phyloP scores from a whole-genome alignment of 1,140 invertebrate species.

The Holcopasites calliopsidis region DNA sequence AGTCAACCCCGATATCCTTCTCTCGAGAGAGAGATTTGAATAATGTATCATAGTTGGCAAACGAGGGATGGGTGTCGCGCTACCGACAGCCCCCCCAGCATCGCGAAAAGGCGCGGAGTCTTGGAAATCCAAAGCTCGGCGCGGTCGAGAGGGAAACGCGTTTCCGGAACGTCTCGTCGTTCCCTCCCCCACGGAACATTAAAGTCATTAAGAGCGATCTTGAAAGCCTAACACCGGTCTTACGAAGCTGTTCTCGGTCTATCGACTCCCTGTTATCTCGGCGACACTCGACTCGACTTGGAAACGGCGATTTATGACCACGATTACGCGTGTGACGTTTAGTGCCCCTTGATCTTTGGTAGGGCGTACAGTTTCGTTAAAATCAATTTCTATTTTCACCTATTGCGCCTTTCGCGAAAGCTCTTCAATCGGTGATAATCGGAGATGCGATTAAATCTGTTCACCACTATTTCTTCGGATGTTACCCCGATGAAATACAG shows the following conservation, averaged over 20 bases:
- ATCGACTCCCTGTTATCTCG: conserved; percentile 37
- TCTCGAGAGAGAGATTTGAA: conserved; percentile 66
- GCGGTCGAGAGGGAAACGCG: neutral
- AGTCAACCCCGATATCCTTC: conserved; percentile 66
- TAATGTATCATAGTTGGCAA: conserved; percentile 66
- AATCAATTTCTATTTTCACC: no score
- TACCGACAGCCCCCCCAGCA: conserved; percentile 13
- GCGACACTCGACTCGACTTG: conserved; percentile 50
- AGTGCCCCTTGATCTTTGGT: neutral
- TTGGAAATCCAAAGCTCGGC: conserved; percentile 46
- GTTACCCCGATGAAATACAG: no score
- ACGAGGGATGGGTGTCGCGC: conserved; percentile 16
- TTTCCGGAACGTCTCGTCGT: conserved; percentile 23
- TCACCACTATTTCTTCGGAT: no score
- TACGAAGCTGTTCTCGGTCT: conserved; percentile 4
- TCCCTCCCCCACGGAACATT: conserved; percentile 20
- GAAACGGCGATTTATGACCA: conserved; percentile 7
- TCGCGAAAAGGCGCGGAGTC: neutral
- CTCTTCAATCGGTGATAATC: no score
- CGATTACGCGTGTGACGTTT: conserved; percentile 18
- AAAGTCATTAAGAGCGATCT: conserved; percentile 46
- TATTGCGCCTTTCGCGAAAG: no score
- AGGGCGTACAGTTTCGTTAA: no score
- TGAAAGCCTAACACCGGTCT: conserved; percentile 2
- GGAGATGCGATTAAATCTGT: no score